phyloP scores from a whole-genome alignment of 2,888 invertebrate genomes.

The Odontocerum albicorne region DNA sequence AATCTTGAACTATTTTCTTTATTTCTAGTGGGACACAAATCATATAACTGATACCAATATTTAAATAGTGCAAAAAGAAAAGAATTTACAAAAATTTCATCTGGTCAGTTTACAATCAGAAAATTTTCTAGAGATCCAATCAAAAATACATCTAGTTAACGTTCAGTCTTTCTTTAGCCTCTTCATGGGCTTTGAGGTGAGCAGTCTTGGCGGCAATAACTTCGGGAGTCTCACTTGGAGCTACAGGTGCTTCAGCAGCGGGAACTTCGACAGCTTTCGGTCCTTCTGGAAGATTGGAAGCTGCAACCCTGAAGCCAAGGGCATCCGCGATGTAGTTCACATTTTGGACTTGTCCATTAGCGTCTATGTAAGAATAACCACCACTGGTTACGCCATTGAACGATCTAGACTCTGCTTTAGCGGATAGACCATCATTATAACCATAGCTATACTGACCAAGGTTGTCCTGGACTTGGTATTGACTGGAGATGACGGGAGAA shows the following conservation, averaged over 20 bases:
- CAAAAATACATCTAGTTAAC: no score
- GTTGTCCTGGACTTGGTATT: slow-evolving; percentile 59
- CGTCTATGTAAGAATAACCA: slow-evolving; percentile 70
- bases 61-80: no score
- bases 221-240: slow-evolving; percentile 47
- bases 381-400: slow-evolving; percentile 65
- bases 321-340: slow-evolving; percentile 66
- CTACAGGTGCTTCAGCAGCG: slow-evolving; percentile 23
- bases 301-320: slow-evolving; percentile 65
- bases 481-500: slow-evolving; percentile 43
- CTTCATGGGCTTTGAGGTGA: slow-evolving; percentile 54
- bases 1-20: no score
- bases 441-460: slow-evolving; percentile 62
- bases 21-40: no score
- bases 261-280: slow-evolving; percentile 46
- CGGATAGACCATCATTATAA: slow-evolving; percentile 64
- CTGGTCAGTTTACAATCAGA: no score
- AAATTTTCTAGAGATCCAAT: no score
- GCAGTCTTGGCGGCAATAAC: slow-evolving; percentile 57
- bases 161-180: slow-evolving; percentile 41
- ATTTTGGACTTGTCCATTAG: slow-evolving; percentile 64
- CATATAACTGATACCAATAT: no score
- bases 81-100: no score
- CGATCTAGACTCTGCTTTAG: slow-evolving; percentile 63
- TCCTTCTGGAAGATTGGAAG: slow-evolving; percentile 64